A percentile compares a stretch with the other conserved stretches of the same genome.
These are phyloP conservation scores for Drosophila subobscura DNA, from an alignment of 1,140 invertebrate genomes.

Conservation along the genomic window DNA sequence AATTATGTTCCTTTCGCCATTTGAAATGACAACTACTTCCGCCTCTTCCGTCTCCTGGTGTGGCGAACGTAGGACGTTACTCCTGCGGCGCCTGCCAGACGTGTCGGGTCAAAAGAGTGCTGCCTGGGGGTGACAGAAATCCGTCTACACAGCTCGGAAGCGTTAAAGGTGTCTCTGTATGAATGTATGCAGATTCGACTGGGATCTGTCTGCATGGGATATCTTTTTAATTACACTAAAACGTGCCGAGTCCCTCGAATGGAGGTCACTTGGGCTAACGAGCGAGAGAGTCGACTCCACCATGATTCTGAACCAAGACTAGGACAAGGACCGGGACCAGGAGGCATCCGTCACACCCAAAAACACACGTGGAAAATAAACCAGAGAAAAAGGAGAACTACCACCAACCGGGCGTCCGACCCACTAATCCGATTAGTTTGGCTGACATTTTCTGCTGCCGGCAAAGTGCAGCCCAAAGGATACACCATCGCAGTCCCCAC, in stretches of 20 bases:
- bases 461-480: constrained; percentile 59
- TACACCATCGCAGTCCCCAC: background rate
- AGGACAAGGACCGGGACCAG: constrained; percentile 19
- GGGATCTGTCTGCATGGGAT: constrained; percentile 58
- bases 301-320: background rate
- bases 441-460: constrained; percentile 70
- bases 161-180: constrained; percentile 38
- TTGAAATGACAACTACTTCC: constrained; percentile 61
- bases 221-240: constrained; percentile 82
- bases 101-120: constrained; percentile 33
- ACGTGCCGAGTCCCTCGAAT: constrained; percentile 68
- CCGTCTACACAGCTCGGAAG: constrained; percentile 30
- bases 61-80: no score
- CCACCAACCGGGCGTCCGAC: constrained; percentile 49
- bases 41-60: constrained; percentile 16
- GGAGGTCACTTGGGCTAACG: constrained; percentile 78
- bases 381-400: constrained; percentile 4
- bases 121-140: constrained; percentile 32
- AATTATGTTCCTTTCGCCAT: constrained; percentile 70
- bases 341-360: constrained; percentile 62
- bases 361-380: constrained; percentile 33
- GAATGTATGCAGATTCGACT: constrained; percentile 6
- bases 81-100: constrained; percentile 12
- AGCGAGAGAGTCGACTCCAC: constrained; percentile 41
- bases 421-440: constrained; percentile 81